A percentile compares a stretch with the other conserved stretches of the same genome.
These are phyloP conservation scores for Panopea generosa DNA, from an alignment of 2,888 invertebrate species.

Conservation along the genomic window DNA sequence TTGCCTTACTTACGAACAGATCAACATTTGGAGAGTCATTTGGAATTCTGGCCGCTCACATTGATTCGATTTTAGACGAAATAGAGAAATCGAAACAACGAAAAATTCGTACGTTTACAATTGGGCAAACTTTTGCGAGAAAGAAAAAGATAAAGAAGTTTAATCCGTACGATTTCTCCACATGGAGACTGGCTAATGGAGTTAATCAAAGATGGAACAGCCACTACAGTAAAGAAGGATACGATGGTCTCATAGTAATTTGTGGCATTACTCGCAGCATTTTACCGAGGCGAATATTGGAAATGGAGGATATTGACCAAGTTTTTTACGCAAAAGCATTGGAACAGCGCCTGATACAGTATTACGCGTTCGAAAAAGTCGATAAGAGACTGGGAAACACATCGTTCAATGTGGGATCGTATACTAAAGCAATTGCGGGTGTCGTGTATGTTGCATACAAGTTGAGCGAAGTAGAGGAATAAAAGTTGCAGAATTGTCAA, in stretches of 20 bases:
- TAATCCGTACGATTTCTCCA: neutral
- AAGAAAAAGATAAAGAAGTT: conserved; percentile 1
- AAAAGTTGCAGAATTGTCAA: too few species aligned
- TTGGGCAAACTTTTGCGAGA: conserved; percentile 19
- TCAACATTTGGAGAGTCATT: too few species aligned
- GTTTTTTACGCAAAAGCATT: conserved; percentile 10
- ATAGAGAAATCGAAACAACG: too few species aligned
- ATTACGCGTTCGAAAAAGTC: conserved; percentile 4
- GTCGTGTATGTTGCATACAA: conserved; percentile 11
- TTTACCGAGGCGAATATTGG: neutral
- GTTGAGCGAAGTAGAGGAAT: too few species aligned
- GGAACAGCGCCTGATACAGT: conserved; percentile 24
- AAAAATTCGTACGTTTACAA: too few species aligned
- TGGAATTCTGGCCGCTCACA: too few species aligned
- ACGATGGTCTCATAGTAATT: conserved; percentile 13
- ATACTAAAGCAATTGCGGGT: neutral
- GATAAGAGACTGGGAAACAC: conserved; percentile 6
- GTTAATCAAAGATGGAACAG: conserved; percentile 9
- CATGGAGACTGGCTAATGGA: conserved; percentile 16
- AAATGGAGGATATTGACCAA: neutral
- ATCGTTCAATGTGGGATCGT: neutral
- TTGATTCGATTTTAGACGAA: too few species aligned
- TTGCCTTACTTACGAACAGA: too few species aligned
- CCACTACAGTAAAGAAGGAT: conserved; percentile 1
- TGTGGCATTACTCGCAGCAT: conserved; percentile 7